Evolutionary conservation across 1,140 invertebrate genomes (phyloP), one percentile per base, ranked within the genome.

Genomic region (Platyura marginata): DNA sequence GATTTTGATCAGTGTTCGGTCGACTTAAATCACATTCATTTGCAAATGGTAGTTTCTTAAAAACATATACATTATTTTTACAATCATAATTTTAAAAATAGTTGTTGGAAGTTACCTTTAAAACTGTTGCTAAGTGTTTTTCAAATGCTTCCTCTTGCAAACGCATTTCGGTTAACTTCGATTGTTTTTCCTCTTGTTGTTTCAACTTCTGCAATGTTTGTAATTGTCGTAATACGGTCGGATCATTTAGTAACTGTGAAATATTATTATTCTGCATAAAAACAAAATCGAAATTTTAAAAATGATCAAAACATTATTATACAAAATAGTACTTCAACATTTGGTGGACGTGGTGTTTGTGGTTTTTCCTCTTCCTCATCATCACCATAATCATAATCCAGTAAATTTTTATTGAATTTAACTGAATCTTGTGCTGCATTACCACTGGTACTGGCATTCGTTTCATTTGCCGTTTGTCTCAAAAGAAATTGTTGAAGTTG

Each of bases 321-420:
- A n/a, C n/a, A n/a, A n/a, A n/a, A n/a, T n/a, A 29, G 25, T 6
- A 29, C 25, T 8, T 29, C 25, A 39, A n/a, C n/a, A n/a, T 47
- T 44, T 22, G 40, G 15, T 35, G 25, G 10, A 6, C 57, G 58
- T 16, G 57, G 57, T 6, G 58, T 49, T 50, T 57, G 52, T 3
- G 49, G 46, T 18, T 70, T 64, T 41, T 72, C 62, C 40, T 86
- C 82, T 22, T 87, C 82, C 47, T 84, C 81, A 54, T 81, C 81
- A 48, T 84, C 80, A 1, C 77, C 80, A 62, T 87, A 87, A 60
- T 87, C 84, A 65, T 83, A 87, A 55, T 87, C 83, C 19, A 89
- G 58, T 1, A 88, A 55, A 57, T 87, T 84, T 56, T 79, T 81
- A 54, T 75, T 76, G 56, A 81, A 79, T 49, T 76, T 75, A 2